Percentiles rank a stretch among this genome's conserved stretches.
These are phyloP conservation scores for Fabriciana adippe DNA, from an alignment of 2,888 invertebrate species.

Conservation along the genomic window DNA sequence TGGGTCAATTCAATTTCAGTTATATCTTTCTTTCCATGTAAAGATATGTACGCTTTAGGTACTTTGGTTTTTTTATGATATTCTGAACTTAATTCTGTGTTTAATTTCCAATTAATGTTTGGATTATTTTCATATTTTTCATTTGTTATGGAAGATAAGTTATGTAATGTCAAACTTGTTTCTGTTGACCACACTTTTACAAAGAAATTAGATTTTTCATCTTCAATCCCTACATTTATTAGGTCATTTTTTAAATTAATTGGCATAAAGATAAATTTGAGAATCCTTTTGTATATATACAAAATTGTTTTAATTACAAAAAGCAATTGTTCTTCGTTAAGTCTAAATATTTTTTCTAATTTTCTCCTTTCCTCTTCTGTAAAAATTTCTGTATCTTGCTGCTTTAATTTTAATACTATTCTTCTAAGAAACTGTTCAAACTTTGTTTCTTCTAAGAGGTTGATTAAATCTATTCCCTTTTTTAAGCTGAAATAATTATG, in stretches of 20 bases:
- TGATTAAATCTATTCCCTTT: conserved; percentile 63
- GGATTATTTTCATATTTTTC: conserved; percentile 50
- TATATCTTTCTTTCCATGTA: conserved; percentile 46
- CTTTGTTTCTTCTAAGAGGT: conserved; percentile 62
- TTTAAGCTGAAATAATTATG: conserved; percentile 52
- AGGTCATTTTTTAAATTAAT: conserved; percentile 65
- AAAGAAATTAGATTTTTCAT: conserved; percentile 63
- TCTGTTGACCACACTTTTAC: conserved; percentile 72
- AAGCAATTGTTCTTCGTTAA: conserved; percentile 57
- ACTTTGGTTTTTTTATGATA: conserved; percentile 67
- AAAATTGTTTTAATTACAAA: conserved; percentile 65
- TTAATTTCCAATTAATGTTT: conserved; percentile 66
- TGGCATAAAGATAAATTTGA: conserved; percentile 74
- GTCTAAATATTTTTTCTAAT: conserved; percentile 65
- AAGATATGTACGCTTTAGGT: conserved; percentile 65
- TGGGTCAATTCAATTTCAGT: conserved; percentile 70
- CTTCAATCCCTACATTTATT: conserved; percentile 55
- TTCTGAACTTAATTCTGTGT: conserved; percentile 73
- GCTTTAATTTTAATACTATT: conserved; percentile 63
- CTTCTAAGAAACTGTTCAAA: conserved; percentile 71
- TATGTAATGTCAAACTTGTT: conserved; percentile 62
- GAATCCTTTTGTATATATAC: conserved; percentile 64
- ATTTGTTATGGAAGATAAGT: conserved; percentile 52
- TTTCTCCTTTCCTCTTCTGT: conserved; percentile 65
- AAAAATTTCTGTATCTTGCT: conserved; percentile 65